Base-by-base conservation (phyloP, 2,888 invertebrate species). In the Drosophila mimica region DNA sequence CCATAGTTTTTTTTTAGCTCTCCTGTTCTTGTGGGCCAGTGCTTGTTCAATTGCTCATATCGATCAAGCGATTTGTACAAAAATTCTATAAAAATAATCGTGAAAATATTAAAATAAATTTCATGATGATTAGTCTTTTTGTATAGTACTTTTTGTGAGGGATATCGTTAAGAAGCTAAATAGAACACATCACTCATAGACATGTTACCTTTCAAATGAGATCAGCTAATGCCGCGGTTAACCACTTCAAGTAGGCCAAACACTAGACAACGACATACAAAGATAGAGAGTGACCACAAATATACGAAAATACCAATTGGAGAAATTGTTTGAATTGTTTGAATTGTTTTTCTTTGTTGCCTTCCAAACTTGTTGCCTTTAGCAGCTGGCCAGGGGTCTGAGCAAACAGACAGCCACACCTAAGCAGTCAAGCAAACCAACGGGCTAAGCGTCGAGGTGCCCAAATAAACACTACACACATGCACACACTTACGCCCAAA, bases 281-380 rank as follows among this genome's bases (percentile, higher is more conserved):
- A 46, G 20, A 46, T 25, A 36, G 20, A 33, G 28, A 58, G 30
- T 33, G 17, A 36, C 48, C 49, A 43, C 49, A 71, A 49, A 33
- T 40, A 48, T 31, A 40, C 13, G 17, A 63, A 61, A 56, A 67
- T 74, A 63, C 31, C 11, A 33, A 38, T 46, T 52, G 56, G 56
- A 62, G 53, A 49, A 60, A 66, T 25, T 25, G 25, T 25, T 25
- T 25, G 53, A 56, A 53, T 62, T n/a, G 31, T 28, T 57, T 36
- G 53, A 56, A 53, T 62, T n/a, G 31, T 28, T 57, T 36, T 33
- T 53, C 46, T 49, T 63, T 34, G 43, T 70, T 46, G 30, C 46
- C 46, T 54, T 28, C 20, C 57, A 70, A 63, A 82, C 83, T 87
- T 87, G 83, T 83, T 83, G 83, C 83, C 83, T 56, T 48, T 36